These are phyloP conservation scores for Tyto alba DNA, from an alignment of 2,113 vertebrate species.

Conservation along the genomic window DNA sequence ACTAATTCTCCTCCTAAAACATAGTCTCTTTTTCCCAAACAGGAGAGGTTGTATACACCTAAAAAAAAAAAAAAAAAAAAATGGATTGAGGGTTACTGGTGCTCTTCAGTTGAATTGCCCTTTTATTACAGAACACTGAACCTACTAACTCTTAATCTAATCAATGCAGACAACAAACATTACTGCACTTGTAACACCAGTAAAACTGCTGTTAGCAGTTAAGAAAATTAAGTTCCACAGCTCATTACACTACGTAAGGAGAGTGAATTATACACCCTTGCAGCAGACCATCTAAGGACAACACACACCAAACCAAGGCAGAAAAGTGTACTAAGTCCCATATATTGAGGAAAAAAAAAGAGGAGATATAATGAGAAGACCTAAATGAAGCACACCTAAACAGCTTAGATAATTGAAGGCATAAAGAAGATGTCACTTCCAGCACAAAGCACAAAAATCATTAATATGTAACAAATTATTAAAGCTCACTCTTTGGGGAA, in stretches of 20 bases:
- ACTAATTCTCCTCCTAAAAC: neutral
- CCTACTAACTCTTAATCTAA: neutral
- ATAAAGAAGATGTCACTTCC: neutral
- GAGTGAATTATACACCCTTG: neutral
- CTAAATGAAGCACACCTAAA: slow-evolving; percentile 13
- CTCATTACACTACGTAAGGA: neutral
- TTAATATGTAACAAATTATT: neutral
- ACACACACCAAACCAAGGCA: neutral
- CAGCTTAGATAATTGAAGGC: neutral
- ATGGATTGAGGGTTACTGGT: neutral
- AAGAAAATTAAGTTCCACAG: slow-evolving; percentile 13
- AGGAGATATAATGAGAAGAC: neutral
- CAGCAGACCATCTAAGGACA: neutral
- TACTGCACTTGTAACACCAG: neutral
- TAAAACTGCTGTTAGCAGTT: neutral
- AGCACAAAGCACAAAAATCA: neutral
- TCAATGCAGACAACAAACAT: neutral
- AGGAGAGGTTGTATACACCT: neutral
- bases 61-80: neutral
- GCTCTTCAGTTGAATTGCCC: neutral
- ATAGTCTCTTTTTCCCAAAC: neutral
- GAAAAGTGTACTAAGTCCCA: neutral
- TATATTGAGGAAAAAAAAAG: neutral
- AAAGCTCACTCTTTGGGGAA: neutral
- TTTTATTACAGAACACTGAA: neutral